A percentile compares a stretch with the other conserved stretches of the same genome.
phyloP scores from a whole-genome alignment of 2,113 vertebrate genomes.

The Amazona guildingii region DNA sequence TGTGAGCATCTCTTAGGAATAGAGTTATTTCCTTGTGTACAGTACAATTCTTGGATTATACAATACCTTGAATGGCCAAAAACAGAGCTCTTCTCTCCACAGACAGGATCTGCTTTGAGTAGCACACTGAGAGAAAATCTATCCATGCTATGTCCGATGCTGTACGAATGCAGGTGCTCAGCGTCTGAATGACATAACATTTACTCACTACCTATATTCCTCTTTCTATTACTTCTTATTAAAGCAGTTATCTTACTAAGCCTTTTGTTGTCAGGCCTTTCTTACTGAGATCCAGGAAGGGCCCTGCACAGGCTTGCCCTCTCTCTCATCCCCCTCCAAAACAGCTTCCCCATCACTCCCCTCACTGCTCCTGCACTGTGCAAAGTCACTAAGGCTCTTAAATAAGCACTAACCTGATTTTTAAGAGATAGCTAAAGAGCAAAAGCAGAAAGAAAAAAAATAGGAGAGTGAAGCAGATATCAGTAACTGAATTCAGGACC shows the following conservation, averaged over 20 bases:
- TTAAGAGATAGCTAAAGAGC: neutral
- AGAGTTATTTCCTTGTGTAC: neutral
- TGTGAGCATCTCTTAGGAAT: neutral
- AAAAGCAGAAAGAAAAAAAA: neutral
- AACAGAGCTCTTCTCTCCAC: neutral
- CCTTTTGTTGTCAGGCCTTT: neutral
- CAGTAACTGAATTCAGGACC: neutral
- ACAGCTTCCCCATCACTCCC: neutral
- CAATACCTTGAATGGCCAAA: neutral
- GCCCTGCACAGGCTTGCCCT: neutral
- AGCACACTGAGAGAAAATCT: neutral
- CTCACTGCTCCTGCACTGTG: neutral
- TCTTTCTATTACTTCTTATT: neutral
- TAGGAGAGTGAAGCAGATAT: neutral
- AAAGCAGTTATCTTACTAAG: neutral
- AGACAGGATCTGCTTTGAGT: neutral
- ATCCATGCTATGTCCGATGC: fast-evolving
- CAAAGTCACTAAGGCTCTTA: neutral
- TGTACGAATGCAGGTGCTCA: fast-evolving
- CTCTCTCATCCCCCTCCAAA: neutral
- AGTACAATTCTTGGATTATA: neutral
- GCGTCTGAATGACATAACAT: neutral
- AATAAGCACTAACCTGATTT: neutral
- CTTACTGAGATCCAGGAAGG: neutral
- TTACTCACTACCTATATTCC: neutral